Base-by-base conservation (phyloP, 2,113 vertebrate species). In the Zapornia atra region DNA sequence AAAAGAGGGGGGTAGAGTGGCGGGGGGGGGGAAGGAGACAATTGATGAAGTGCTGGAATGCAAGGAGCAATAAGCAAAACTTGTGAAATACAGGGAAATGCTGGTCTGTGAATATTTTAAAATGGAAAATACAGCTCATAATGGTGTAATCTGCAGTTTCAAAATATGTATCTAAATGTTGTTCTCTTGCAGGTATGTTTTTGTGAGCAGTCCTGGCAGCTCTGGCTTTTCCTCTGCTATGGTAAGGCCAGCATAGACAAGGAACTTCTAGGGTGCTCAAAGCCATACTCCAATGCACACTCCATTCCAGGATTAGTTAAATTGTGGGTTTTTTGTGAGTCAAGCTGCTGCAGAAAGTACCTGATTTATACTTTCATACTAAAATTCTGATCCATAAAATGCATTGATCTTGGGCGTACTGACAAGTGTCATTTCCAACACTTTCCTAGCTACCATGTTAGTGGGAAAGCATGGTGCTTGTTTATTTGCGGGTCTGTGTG, bases 181-280 rank as follows among this genome's bases (percentile, higher is more conserved):
- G 22, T 33, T 34, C 18, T 38, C 83, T 51, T 1, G 1, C 46
- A 81, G 61, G 69, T 6, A 3, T 0, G 0, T 25, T 80, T 46
- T 83, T 64, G 33, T 36, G 68, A 73, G 36, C 69, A 22, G 33
- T 46, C 12, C 22, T 16, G 31, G 75, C 48, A 68, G 46, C 50
- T 17, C 24, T 42, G 81, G 44, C 26, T 86, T 34, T 82, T 70
- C 33, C 29, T 28, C 48, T 38, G 66, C n/a, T n/a, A 34, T 0
- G 2, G 42, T 31, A 80, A 65, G 36, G 64, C 21, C 61, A 68
- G 12, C 1, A 1, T 17, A 38, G 50, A 53, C 12, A 56, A 31
- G 20, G 28, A 33, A 59, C 50, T 59, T 25, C 64, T 46, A 19
- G 8, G 21, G 46, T 50, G 16, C 56, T 76, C 25, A 7, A 79